These are phyloP conservation scores for Saturnia pavonia DNA, from an alignment of 2,888 invertebrate species.

Conservation along the genomic window DNA sequence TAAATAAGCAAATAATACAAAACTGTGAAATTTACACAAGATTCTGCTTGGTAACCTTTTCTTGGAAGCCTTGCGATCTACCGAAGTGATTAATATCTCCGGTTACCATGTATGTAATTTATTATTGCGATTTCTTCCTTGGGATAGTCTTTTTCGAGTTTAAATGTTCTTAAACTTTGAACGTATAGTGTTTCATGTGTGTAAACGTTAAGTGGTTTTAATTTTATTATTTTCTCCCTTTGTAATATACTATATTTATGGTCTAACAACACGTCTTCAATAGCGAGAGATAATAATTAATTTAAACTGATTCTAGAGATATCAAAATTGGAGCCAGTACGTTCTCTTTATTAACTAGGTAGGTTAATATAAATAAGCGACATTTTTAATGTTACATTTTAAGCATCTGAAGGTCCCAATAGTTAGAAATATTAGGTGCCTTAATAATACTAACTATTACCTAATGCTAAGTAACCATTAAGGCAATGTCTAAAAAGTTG, in stretches of 20 bases:
- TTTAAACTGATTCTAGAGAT: neutral
- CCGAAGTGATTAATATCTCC: constrained; percentile 9
- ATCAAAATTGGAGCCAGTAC: too few species aligned
- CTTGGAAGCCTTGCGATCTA: constrained; percentile 16
- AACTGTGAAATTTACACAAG: constrained; percentile 22
- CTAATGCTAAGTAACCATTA: too few species aligned
- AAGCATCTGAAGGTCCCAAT: too few species aligned
- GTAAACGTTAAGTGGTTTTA: neutral
- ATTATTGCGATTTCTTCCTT: neutral
- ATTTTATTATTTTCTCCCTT: neutral
- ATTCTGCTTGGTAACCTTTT: constrained; percentile 11
- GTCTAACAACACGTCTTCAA: neutral
- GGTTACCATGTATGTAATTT: neutral
- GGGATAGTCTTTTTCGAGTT: neutral
- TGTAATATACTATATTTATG: neutral
- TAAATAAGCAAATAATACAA: constrained; percentile 49
- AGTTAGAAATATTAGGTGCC: too few species aligned
- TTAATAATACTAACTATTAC: too few species aligned
- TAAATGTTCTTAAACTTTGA: neutral
- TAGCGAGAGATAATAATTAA: neutral
- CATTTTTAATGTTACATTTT: too few species aligned
- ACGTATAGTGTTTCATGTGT: neutral
- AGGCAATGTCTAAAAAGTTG: too few species aligned
- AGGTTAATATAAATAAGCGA: too few species aligned
- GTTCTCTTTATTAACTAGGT: too few species aligned